Evolutionary conservation across 2,113 vertebrate species (phyloP).

Genomic region (Nanger granti): DNA sequence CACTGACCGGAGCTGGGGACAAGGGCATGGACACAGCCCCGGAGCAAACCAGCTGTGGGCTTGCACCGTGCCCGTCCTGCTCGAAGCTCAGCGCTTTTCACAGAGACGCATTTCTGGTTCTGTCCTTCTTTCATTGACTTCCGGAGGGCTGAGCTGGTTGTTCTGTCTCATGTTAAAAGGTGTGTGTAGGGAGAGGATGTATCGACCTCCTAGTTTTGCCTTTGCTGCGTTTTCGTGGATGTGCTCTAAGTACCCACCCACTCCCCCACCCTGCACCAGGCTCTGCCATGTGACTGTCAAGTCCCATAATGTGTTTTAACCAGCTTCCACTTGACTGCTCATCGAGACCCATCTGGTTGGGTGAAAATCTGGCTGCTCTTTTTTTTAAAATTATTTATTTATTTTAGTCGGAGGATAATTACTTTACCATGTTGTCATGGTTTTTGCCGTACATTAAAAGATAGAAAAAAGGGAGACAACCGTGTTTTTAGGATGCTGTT

Average conservation of each 20-base stretch:
- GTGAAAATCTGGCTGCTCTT: background rate
- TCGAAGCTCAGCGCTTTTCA: background rate
- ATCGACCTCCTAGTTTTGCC: background rate
- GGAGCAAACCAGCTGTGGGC: fast-evolving
- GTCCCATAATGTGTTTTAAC: background rate
- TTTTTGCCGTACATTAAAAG: background rate
- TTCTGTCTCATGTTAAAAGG: background rate
- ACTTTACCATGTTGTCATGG: background rate
- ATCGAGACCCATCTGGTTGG: background rate
- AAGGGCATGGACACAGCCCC: fast-evolving
- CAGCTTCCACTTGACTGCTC: background rate
- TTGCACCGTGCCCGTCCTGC: background rate
- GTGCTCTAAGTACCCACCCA: background rate
- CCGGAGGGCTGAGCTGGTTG: background rate
- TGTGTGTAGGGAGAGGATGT: background rate
- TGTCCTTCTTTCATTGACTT: background rate
- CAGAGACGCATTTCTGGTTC: background rate
- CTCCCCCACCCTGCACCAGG: background rate
- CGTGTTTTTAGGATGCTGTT: background rate
- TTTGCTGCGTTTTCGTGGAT: background rate
- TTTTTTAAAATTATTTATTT: background rate
- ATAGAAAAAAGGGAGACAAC: background rate
- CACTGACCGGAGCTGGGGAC: background rate
- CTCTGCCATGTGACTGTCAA: background rate
- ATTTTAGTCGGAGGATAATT: background rate